Percentiles rank a stretch among this genome's conserved stretches.
Conservation (phyloP, 1,140 invertebrate genomes). For the Potamilus streckersoni region DNA sequence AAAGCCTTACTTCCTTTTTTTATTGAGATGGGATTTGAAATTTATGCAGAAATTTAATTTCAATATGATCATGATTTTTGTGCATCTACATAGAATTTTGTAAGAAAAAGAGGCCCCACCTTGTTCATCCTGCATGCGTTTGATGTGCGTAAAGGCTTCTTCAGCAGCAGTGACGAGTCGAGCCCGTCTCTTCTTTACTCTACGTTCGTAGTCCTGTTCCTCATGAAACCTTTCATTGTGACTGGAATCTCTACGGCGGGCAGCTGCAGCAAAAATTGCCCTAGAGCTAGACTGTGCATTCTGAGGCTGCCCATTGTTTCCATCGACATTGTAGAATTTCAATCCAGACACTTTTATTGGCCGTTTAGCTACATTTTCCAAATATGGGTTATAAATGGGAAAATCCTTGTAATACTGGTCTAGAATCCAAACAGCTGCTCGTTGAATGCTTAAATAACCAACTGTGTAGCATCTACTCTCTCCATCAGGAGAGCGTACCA, state of each 20-base stretch:
- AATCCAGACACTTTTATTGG: constrained; percentile 75
- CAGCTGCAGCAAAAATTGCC: constrained; percentile 74
- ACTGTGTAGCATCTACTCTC: constrained; percentile 79
- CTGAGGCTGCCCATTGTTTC: constrained; percentile 59
- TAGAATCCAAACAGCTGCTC: constrained; percentile 92
- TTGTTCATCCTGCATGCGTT: constrained; percentile 72
- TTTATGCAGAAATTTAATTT: no score
- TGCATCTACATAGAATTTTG: no score
- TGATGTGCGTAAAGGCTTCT: constrained; percentile 97
- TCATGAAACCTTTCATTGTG: constrained; percentile 97
- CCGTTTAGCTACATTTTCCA: constrained; percentile 68
- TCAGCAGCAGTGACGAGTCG: constrained; percentile 92
- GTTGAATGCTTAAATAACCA: constrained; percentile 91
- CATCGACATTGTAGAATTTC: constrained; percentile 98
- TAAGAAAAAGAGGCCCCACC: constrained; percentile 39
- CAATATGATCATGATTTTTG: no score
- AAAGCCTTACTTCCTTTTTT: no score
- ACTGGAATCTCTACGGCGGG: constrained; percentile 80
- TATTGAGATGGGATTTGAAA: no score
- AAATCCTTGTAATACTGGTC: constrained; percentile 98
- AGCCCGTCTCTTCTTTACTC: constrained; percentile 90
- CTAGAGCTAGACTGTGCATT: constrained; percentile 66
- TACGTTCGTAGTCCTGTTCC: constrained; percentile 94
- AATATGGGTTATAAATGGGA: constrained; percentile 95
- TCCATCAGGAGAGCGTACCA: constrained; percentile 94